Evolutionary conservation across 2,113 vertebrate genomes (phyloP).

Genomic region (Phaethon lepturus): DNA sequence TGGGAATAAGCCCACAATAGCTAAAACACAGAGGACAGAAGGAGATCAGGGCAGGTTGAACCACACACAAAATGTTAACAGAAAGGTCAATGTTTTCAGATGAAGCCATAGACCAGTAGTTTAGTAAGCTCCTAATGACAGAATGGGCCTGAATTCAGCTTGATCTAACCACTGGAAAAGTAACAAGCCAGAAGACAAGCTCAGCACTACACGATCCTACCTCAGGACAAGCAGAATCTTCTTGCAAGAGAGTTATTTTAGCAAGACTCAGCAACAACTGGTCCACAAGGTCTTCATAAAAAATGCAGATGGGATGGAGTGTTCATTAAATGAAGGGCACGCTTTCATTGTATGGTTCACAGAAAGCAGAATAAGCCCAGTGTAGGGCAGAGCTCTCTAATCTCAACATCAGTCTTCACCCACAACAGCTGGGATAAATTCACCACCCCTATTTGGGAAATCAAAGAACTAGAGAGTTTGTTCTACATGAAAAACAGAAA

Average conservation of each 20-base stretch:
- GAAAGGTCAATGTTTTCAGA: background rate
- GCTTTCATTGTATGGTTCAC: background rate
- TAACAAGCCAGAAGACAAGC: background rate
- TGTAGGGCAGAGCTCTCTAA: background rate
- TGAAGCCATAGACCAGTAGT: background rate
- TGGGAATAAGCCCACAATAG: accelerated
- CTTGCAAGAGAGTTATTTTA: background rate
- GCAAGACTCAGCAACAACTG: background rate
- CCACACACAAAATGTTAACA: accelerated
- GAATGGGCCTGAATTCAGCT: background rate
- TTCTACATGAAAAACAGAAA: background rate
- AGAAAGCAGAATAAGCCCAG: background rate
- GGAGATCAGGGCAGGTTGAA: background rate
- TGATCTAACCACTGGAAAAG: background rate
- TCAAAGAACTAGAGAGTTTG: background rate
- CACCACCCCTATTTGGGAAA: background rate
- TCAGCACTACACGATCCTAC: background rate
- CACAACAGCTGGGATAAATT: background rate
- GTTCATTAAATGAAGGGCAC: background rate
- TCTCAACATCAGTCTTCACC: background rate
- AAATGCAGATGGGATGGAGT: background rate
- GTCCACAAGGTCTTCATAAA: background rate
- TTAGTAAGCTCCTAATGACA: background rate
- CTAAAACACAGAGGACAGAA: background rate
- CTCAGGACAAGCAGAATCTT: background rate